These are phyloP conservation scores for Hippocampus abdominalis DNA, from an alignment of 2,113 vertebrate species.

Conservation along the genomic window DNA sequence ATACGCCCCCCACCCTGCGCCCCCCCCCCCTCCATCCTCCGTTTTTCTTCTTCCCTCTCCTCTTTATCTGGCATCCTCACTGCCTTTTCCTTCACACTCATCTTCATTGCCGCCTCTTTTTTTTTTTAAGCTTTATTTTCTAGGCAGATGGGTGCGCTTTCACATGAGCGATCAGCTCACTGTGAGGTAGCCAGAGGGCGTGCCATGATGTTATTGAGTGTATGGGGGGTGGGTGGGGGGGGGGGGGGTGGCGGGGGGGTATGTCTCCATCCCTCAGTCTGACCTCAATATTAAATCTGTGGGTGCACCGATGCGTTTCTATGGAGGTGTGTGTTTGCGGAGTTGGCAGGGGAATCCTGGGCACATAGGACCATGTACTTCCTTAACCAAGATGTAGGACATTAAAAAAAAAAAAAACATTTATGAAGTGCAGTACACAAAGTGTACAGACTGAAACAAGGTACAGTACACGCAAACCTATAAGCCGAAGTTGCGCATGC, in stretches of 20 bases:
- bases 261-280: slow-evolving; percentile 47
- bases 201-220: slow-evolving; percentile 31
- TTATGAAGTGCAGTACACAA: too few species aligned
- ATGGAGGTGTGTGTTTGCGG: slow-evolving; percentile 12
- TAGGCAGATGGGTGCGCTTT: slow-evolving; percentile 60
- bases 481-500: too few species aligned
- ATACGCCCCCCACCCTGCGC: slow-evolving; percentile 27
- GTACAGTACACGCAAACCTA: too few species aligned
- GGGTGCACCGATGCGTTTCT: background rate
- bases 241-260: slow-evolving; percentile 29
- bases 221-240: slow-evolving; percentile 2
- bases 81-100: slow-evolving; percentile 34
- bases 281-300: slow-evolving; percentile 58
- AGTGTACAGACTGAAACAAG: too few species aligned
- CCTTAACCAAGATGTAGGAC: too few species aligned
- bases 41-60: slow-evolving; percentile 8
- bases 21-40: background rate
- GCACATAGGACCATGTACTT: too few species aligned
- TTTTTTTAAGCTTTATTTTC: slow-evolving; percentile 25
- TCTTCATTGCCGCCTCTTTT: slow-evolving; percentile 37
- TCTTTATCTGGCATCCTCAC: slow-evolving; percentile 29
- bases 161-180: slow-evolving; percentile 56
- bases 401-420: too few species aligned
- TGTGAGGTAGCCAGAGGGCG: slow-evolving; percentile 55
- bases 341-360: slow-evolving; percentile 29